Evolutionary conservation across 2,113 vertebrate genomes (phyloP).

Genomic region (Mus spicilegus): DNA sequence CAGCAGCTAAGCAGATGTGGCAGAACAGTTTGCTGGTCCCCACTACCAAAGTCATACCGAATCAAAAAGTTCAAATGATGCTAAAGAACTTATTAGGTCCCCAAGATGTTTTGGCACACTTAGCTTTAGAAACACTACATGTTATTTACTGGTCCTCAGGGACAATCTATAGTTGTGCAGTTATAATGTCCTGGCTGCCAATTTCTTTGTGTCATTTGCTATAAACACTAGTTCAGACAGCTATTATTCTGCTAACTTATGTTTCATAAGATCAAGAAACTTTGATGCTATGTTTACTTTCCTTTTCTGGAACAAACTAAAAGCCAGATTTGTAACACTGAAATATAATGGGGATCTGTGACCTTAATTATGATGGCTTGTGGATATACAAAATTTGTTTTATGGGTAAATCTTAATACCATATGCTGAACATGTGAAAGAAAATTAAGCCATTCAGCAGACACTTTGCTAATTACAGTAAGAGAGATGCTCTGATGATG

Average conservation of each 20-base stretch:
- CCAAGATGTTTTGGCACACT: neutral
- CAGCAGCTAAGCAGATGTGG: slow-evolving; percentile 55
- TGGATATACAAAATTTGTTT: neutral
- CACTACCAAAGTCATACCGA: neutral
- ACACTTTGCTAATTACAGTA: neutral
- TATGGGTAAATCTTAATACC: neutral
- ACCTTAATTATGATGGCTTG: too few relatives aligned
- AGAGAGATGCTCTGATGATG: neutral
- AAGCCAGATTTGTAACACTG: neutral
- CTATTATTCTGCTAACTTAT: neutral
- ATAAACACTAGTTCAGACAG: neutral
- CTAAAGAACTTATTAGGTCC: neutral
- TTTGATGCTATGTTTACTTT: neutral
- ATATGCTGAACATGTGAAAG: neutral
- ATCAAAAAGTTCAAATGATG: neutral
- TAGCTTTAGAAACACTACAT: neutral
- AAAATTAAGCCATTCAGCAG: neutral
- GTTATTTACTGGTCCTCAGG: neutral
- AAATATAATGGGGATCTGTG: neutral
- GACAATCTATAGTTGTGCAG: neutral
- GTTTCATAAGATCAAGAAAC: neutral
- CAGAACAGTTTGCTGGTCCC: neutral
- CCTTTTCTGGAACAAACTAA: neutral
- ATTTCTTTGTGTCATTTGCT: neutral
- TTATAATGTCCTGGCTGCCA: neutral